Conservation (phyloP, 2,113 vertebrate species). For the Oenanthe melanoleuca region DNA sequence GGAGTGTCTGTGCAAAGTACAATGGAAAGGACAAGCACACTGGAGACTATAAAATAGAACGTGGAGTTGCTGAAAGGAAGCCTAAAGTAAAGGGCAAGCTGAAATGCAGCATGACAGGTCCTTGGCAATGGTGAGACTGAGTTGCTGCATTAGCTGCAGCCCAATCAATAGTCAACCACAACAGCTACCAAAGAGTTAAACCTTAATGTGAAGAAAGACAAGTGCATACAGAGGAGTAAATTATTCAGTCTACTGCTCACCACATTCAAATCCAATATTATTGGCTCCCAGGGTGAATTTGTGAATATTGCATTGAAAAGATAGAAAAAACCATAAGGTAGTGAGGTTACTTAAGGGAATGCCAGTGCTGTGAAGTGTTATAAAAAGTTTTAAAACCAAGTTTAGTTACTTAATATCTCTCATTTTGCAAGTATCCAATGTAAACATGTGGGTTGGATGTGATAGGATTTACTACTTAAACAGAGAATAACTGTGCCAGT, state of each 20-base stretch:
- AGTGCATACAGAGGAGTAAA: not conserved
- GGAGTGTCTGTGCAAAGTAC: not conserved
- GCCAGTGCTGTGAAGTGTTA: not conserved
- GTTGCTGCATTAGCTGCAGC: not conserved
- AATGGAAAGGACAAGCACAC: not conserved
- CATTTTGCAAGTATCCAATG: slow-evolving; percentile 11
- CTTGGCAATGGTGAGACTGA: not conserved
- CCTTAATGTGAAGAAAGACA: not conserved
- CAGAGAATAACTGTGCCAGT: not conserved
- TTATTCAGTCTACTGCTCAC: not conserved
- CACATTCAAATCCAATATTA: not conserved
- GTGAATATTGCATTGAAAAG: not conserved
- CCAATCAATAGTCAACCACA: not conserved
- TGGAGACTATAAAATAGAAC: not conserved
- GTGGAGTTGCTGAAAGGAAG: not conserved
- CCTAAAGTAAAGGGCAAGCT: not conserved
- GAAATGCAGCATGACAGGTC: not conserved
- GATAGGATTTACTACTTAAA: slow-evolving; percentile 36
- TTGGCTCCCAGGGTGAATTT: not conserved
- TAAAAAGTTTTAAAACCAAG: not conserved
- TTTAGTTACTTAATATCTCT: slow-evolving; percentile 37
- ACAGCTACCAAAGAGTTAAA: not conserved
- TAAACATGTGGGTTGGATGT: slow-evolving; percentile 16
- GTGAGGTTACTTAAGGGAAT: slow-evolving; percentile 22
- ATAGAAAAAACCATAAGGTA: not conserved